These are phyloP conservation scores for Acleris sparsana DNA, from an alignment of 2,888 invertebrate species.

Conservation along the genomic window DNA sequence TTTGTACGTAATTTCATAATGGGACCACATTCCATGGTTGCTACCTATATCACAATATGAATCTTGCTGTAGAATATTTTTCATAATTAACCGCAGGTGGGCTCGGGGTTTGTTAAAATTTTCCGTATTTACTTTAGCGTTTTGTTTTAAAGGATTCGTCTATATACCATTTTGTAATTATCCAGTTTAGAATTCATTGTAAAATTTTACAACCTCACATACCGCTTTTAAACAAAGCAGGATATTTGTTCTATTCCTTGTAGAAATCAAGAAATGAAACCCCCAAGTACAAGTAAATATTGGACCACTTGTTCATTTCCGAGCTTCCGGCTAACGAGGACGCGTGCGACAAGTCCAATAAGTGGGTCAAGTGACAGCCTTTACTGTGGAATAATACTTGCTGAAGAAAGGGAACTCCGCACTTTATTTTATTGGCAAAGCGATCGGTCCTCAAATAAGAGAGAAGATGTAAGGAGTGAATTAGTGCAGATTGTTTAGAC, in stretches of 20 bases:
- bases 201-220: not conserved
- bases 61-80: conserved; percentile 30
- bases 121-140: conserved; percentile 12
- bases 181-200: not conserved
- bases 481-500: no score
- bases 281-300: conserved; percentile 52
- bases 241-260: conserved; percentile 15
- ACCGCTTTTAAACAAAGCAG: not conserved
- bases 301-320: conserved; percentile 64
- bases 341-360: conserved; percentile 67
- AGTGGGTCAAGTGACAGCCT: conserved; percentile 80
- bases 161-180: not conserved
- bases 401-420: conserved; percentile 18
- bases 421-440: not conserved
- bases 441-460: no score
- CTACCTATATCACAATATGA: conserved; percentile 20
- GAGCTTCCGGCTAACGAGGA: conserved; percentile 61
- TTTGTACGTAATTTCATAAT: conserved; percentile 55
- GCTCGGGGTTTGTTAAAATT: conserved; percentile 12
- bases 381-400: conserved; percentile 52
- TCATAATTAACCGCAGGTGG: conserved; percentile 21
- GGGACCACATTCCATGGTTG: conserved; percentile 46
- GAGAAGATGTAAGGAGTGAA: no score
- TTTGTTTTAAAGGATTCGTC: conserved; percentile 7
- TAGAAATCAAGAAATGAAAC: conserved; percentile 26